These are phyloP conservation scores for Mystacides longicornis DNA, from an alignment of 2,888 invertebrate genomes.

Conservation along the genomic window DNA sequence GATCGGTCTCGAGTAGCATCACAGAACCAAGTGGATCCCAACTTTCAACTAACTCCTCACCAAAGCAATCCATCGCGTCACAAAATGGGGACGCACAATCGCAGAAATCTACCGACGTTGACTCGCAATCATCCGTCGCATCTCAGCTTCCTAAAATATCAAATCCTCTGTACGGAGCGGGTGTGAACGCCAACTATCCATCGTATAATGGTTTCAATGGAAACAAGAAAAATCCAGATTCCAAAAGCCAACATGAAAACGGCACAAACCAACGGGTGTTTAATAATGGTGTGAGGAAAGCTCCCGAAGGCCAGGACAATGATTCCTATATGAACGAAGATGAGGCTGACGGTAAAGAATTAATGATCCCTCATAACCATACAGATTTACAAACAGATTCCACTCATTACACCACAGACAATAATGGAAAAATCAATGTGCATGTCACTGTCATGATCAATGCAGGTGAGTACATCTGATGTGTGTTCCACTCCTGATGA, in stretches of 20 bases:
- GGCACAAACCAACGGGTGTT: neutral
- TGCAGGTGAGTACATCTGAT: conserved; percentile 46
- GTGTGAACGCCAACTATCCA: conserved; percentile 43
- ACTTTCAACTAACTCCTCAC: conserved; percentile 35
- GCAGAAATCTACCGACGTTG: conserved; percentile 20
- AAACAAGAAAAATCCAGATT: conserved; percentile 9
- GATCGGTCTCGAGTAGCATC: conserved; percentile 43
- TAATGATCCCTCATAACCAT: conserved; percentile 40
- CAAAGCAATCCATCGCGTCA: conserved; percentile 16
- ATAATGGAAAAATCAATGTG: conserved; percentile 84
- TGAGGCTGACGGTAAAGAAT: conserved; percentile 50
- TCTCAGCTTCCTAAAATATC: conserved; percentile 36
- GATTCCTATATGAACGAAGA: conserved; percentile 58
- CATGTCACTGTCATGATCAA: conserved; percentile 82
- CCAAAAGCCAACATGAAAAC: conserved; percentile 4
- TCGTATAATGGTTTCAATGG: conserved; percentile 17
- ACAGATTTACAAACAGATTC: conserved; percentile 47
- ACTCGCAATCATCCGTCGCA: conserved; percentile 22
- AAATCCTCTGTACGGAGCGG: conserved; percentile 45
- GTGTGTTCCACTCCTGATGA: too few species aligned
- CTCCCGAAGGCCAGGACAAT: conserved; percentile 78
- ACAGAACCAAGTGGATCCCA: conserved; percentile 36
- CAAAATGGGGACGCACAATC: conserved; percentile 23
- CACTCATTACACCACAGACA: conserved; percentile 57
- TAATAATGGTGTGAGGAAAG: conserved; percentile 52